Conservation (phyloP, 2,888 invertebrate species). For the Eugnorisma glareosa region DNA sequence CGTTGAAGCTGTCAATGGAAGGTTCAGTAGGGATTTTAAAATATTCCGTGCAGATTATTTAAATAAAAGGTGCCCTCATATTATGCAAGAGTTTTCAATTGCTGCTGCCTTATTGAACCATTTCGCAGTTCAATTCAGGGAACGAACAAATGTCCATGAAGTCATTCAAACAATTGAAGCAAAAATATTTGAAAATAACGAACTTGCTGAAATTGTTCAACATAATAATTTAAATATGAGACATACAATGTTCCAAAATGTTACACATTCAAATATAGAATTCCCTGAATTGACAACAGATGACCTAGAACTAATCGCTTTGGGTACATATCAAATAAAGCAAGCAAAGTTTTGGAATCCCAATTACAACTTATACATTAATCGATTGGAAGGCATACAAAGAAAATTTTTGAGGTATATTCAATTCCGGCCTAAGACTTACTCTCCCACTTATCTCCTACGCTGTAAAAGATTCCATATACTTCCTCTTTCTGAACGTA, state of each 20-base stretch:
- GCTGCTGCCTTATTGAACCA: conserved; percentile 6
- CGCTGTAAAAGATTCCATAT: no score
- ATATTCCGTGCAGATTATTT: conserved; percentile 10
- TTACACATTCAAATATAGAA: conserved; percentile 3
- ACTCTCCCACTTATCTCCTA: no score
- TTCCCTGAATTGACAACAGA: conserved; percentile 6
- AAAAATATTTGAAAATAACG: conserved; percentile 4
- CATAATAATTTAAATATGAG: conserved; percentile 10
- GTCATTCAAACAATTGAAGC: background rate
- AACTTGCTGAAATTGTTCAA: background rate
- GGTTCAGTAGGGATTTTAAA: no score
- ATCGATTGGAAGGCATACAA: no score
- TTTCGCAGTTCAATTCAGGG: conserved; percentile 9
- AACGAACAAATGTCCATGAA: background rate
- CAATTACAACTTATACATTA: no score
- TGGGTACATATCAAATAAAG: conserved; percentile 1
- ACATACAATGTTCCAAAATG: background rate
- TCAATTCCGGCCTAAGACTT: no score
- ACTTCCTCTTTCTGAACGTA: no score
- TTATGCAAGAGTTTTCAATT: conserved; percentile 4
- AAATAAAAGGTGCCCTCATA: background rate
- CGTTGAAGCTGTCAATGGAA: no score
- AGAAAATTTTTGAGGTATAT: no score
- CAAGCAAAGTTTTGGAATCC: no score
- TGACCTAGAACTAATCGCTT: conserved; percentile 3